phyloP scores from a whole-genome alignment of 2,113 vertebrate species.

The Misgurnus anguillicaudatus region DNA sequence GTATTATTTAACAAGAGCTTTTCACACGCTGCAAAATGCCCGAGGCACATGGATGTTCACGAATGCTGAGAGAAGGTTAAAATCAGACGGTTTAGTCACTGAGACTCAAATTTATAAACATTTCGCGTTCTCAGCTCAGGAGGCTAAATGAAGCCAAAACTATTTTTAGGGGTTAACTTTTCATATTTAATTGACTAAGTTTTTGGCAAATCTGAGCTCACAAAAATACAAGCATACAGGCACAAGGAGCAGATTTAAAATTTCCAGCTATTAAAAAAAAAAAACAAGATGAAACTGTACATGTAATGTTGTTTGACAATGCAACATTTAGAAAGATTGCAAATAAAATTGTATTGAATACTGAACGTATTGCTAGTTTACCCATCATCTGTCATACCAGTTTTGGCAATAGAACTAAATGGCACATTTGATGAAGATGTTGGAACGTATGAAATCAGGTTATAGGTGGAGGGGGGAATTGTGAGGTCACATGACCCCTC shows the following conservation, averaged over 20 bases:
- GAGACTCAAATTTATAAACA: neutral
- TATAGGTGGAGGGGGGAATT: slow-evolving; percentile 46
- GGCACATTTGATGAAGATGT: slow-evolving; percentile 58
- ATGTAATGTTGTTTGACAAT: too few relatives aligned
- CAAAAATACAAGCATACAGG: too few relatives aligned
- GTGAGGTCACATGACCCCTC: slow-evolving; percentile 31
- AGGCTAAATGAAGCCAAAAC: neutral
- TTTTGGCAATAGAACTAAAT: neutral
- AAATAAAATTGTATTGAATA: too few relatives aligned
- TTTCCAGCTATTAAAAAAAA: too few relatives aligned
- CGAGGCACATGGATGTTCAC: neutral
- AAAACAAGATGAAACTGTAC: too few relatives aligned
- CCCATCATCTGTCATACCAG: neutral
- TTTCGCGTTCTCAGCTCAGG: neutral
- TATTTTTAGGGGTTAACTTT: too few relatives aligned
- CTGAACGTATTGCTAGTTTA: too few relatives aligned
- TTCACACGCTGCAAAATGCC: neutral
- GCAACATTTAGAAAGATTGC: too few relatives aligned
- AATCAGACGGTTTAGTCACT: neutral
- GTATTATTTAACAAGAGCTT: neutral
- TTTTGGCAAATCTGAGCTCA: too few relatives aligned
- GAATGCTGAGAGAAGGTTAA: neutral
- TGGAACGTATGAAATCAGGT: slow-evolving; percentile 57
- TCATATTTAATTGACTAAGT: too few relatives aligned
- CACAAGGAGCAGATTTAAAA: too few relatives aligned